Evolutionary conservation across 2,797 vertebrate genomes (phyloP), one percentile per base, ranked within the genome.

Genomic region (Botia almorhae): DNA sequence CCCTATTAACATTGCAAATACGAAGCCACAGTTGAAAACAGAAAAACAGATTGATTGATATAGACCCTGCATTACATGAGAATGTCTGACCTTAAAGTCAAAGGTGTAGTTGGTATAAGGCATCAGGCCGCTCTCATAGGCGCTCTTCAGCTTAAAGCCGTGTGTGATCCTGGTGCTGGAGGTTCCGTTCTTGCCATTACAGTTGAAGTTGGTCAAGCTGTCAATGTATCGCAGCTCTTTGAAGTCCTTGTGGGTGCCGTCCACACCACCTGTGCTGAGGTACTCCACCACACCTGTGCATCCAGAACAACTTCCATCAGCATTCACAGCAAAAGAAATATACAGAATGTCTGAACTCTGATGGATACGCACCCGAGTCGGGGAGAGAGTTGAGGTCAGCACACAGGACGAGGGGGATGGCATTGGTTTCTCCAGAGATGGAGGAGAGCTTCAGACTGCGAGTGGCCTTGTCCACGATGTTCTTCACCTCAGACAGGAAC

Each of bases 41-140:
- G 33, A 3, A 33, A 33, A 33, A 33, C 33, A 33, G 33, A 33
- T 10, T 43, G 39, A 43, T 43, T 43, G 39, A 39, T 8, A 39
- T 7, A 8, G 8, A 43, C 39, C 8, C 8, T 43, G 4, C 7
- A 43, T 43, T 43, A 43, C 7, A 33, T 33, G 8, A 10, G 39
- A 43, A 3, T n/a, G 26, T 11, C 67, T 0, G 85, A 96, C 95
- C 94, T 95, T 96, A 90, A 99, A 99, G 89, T 99, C 97, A 65
- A 95, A 97, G 36, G 97, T 99, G 88, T 98, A 99, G 93, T 98
- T 99, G 74, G 97, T 99, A 69, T 98, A 98, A 96, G 97, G 96
- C 97, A 99, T 98, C 91, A 98, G 94, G 94, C 96, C 96, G 70
- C 96, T 95, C 91, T 98, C 97, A 71, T 99, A 98, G 90, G 97